phyloP scores from a whole-genome alignment of 1,140 invertebrate species.

The Sycobia sp. region DNA sequence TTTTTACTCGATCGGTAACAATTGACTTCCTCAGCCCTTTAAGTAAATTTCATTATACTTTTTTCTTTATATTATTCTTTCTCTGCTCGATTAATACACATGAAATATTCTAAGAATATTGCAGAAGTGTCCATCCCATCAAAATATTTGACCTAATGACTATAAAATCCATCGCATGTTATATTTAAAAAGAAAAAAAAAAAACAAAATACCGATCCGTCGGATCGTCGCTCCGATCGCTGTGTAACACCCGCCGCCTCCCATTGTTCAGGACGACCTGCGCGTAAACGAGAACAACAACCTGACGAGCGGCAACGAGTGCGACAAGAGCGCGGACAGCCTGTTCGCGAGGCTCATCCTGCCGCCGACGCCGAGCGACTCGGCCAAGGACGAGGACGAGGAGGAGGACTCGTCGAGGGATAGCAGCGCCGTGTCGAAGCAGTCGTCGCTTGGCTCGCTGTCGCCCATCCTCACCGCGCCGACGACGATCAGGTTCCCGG shows the following conservation, averaged over 20 bases:
- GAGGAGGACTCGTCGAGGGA: conserved; percentile 52
- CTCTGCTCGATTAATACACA: too few species aligned
- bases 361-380: conserved; percentile 4
- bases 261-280: not conserved
- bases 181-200: too few species aligned
- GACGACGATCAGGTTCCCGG: conserved; percentile 78
- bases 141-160: too few species aligned
- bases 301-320: conserved; percentile 37
- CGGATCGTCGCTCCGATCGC: not conserved
- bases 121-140: too few species aligned
- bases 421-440: conserved; percentile 50
- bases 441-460: conserved; percentile 45
- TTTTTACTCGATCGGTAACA: too few species aligned
- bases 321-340: conserved; percentile 34
- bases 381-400: conserved; percentile 42
- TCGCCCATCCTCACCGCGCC: conserved; percentile 76
- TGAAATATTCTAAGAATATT: too few species aligned
- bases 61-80: too few species aligned
- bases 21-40: too few species aligned
- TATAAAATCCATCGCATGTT: too few species aligned
- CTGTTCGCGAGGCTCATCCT: conserved; percentile 42
- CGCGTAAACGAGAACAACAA: conserved; percentile 55
- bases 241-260: too few species aligned
- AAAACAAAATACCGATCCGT: not conserved
- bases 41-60: too few species aligned